Conservation (phyloP, 2,888 invertebrate genomes). For the Hypercompe scribonia region DNA sequence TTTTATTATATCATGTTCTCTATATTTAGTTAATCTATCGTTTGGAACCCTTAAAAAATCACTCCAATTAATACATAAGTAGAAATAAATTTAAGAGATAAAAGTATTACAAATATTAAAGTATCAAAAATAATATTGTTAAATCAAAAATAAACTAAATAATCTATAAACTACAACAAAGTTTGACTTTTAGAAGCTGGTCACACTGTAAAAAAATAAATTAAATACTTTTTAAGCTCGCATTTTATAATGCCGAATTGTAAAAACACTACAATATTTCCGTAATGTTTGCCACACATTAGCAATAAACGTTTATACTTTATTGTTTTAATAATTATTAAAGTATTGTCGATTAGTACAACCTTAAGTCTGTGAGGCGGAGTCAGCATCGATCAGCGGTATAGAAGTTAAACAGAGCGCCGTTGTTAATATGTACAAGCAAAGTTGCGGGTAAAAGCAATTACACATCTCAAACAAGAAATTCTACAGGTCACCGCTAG, state of each 20-base stretch:
- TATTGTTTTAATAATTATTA: too few species aligned
- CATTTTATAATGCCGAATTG: conserved; percentile 57
- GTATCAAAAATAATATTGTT: too few species aligned
- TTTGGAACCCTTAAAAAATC: background rate
- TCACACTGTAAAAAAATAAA: too few species aligned
- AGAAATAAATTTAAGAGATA: background rate
- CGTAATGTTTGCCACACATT: conserved; percentile 20
- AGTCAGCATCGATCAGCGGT: background rate
- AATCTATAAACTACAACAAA: too few species aligned
- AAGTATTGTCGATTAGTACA: background rate
- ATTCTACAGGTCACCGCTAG: conserved; percentile 14
- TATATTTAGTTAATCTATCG: background rate
- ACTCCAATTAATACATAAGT: background rate
- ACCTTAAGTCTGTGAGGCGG: background rate
- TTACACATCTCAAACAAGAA: conserved; percentile 9
- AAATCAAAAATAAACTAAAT: too few species aligned
- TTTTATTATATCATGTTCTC: background rate
- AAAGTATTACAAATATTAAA: too few species aligned
- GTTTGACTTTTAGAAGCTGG: too few species aligned
- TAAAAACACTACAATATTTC: conserved; percentile 35
- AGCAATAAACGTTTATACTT: conserved; percentile 19
- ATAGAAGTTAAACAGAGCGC: background rate
- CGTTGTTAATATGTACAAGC: conserved; percentile 11
- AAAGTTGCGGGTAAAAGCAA: conserved; percentile 10
- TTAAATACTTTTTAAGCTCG: conserved; percentile 32